Evolutionary conservation across 2,113 vertebrate species (phyloP), one percentile per base, ranked within the genome.

Genomic region (Todiramphus saurophagus): DNA sequence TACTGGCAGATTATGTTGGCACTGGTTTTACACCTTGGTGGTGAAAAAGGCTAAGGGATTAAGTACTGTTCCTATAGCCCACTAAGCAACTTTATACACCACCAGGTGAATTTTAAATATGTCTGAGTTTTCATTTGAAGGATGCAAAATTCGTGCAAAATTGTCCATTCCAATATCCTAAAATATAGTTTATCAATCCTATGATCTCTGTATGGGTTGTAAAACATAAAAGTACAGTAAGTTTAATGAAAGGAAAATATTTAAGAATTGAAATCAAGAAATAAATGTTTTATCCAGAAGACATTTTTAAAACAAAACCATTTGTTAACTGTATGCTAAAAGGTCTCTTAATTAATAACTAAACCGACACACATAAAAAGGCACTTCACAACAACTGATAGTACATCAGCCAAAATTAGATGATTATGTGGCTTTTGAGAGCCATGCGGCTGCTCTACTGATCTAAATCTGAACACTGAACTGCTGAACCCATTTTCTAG

Each of bases 401-500:
- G 37, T 39, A 30, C 48, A 75, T 48, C 50, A 94, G 72, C 56
- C 73, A 92, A 96, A 97, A 92, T 90, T 60, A 96, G 69, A 69
- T 89, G 90, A 81, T 84, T 85, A 35, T 16, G 2, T 59, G 35
- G 74, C 73, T 94, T 83, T 78, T 72, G 93, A 87, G 58, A 76
- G 59, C 62, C 93, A 23, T 41, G 75, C 89, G 80, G 18, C 96
- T 97, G 96, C 77, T 98, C 96, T 88, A 95, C 53, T 97, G 87
- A 97, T 93, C 95, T 96, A 96, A 95, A 89, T 96, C 82, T 89
- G 74, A 97, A 92, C 62, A 19, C 73, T 50, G 82, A 96, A 95
- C 95, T 93, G 90, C 85, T 96, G 94, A 96, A 93, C 94, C 85
- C 92, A 81, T 96, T 96, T 96, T 84, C 92, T 72, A 67, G 73